Base-by-base conservation (phyloP, 2,888 invertebrate genomes). In the Drosophila engyochracea region DNA sequence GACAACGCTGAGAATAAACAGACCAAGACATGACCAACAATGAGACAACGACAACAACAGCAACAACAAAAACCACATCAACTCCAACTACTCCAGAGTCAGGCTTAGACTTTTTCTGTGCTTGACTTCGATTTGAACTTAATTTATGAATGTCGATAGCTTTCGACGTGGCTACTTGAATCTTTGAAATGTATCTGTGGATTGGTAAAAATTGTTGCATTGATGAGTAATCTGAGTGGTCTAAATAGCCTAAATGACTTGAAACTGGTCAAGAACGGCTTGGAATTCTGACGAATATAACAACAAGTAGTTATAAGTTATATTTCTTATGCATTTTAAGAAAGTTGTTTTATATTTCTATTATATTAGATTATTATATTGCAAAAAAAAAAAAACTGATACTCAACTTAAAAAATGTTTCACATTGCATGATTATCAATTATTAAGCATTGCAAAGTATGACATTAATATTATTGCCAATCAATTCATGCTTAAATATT, bases 1-100 rank as follows among this genome's bases (percentile, higher is more conserved):
- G 47, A 67, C 66, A 41, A 59, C 47, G 37, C 57, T 63, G 68
- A 65, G 65, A 78, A 73, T 63, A 61, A 75, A 70, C 69, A 44
- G 61, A 52, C 59, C 66, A 67, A 60, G 33, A 68, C 61, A 54
- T 67, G 60, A 33, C 73, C 54, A 77, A 78, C 79, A 81, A 78
- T 77, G 74, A 75, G 62, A 75, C 62, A 60, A 37, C 70, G 35
- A 30, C 49, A 41, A 54, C 49, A 61, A 47, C 53, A 60, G 28
- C 39, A 52, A 47, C 51, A 58, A 33, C 35, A 35, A 65, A 37
- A 59, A 14, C 37, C 19, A 30, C 63, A 47, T 10, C 62, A 63
- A 25, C 39, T 5, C 25, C 39, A 70, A 62, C 30, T 51, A 37
- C 19, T 44, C 47, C 16, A 16, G 22, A 39, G 44, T 22, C 22